These are phyloP conservation scores for Stomorhina lunata DNA, from an alignment of 2,888 invertebrate genomes.

Conservation along the genomic window DNA sequence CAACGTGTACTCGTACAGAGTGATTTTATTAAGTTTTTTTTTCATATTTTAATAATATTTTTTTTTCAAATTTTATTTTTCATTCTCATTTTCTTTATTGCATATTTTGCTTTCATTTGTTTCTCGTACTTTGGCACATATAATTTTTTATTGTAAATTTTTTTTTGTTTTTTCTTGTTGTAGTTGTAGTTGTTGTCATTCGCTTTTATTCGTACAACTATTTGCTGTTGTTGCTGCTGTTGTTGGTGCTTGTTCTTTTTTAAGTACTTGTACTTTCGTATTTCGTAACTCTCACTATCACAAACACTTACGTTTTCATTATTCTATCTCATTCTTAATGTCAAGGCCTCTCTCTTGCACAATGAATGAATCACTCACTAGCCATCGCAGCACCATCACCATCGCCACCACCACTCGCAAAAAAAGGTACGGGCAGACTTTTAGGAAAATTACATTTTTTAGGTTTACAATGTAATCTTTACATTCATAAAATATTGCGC, in stretches of 20 bases:
- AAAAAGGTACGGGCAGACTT: neutral
- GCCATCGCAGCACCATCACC: neutral
- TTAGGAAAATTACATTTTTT: neutral
- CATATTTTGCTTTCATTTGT: slow-evolving; percentile 33
- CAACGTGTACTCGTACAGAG: too few species aligned
- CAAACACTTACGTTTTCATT: slow-evolving; percentile 59
- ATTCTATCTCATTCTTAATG: slow-evolving; percentile 57
- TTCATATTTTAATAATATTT: neutral
- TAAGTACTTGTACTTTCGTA: slow-evolving; percentile 53
- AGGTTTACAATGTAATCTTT: slow-evolving; percentile 2
- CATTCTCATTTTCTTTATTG: slow-evolving; percentile 8
- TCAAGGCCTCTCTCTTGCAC: slow-evolving; percentile 56
- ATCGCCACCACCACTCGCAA: neutral
- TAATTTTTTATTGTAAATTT: neutral
- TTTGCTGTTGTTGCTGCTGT: too few species aligned
- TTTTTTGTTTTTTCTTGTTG: neutral
- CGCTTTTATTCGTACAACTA: neutral
- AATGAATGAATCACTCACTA: slow-evolving; percentile 52
- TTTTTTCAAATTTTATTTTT: slow-evolving; percentile 18
- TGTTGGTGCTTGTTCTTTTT: slow-evolving; percentile 33
- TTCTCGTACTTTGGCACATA: slow-evolving; percentile 45
- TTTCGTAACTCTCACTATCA: slow-evolving; percentile 62
- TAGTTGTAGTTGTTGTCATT: neutral
- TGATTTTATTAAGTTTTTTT: slow-evolving; percentile 5
- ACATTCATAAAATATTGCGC: neutral